Evolutionary conservation across 2,888 invertebrate genomes (phyloP).

Genomic region (Acrobasis suavella): DNA sequence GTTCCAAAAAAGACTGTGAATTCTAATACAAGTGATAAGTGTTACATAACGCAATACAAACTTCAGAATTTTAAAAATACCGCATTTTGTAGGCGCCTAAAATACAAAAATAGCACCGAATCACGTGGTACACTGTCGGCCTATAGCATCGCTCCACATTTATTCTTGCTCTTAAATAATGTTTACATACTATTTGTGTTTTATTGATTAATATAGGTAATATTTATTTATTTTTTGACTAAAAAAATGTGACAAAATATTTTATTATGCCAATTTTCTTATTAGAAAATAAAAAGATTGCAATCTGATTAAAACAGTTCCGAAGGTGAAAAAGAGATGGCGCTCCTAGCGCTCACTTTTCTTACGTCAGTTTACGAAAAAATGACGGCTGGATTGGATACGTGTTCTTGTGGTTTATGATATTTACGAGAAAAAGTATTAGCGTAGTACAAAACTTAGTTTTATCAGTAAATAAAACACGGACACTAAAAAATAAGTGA

Average conservation of each 20-base stretch:
- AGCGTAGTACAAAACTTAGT: conserved; percentile 63
- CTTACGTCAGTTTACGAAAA: conserved; percentile 78
- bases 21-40: conserved; percentile 66
- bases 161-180: conserved; percentile 55
- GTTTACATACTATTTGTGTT: conserved; percentile 21
- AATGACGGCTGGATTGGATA: conserved; percentile 81
- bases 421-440: conserved; percentile 81
- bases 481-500: conserved; percentile 62
- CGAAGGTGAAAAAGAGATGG: conserved; percentile 55
- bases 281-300: conserved; percentile 33
- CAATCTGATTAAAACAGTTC: conserved; percentile 49
- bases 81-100: conserved; percentile 80
- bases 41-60: conserved; percentile 75
- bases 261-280: conserved; percentile 16
- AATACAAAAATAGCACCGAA: conserved; percentile 73
- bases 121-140: conserved; percentile 78
- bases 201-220: not conserved
- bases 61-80: conserved; percentile 80
- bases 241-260: conserved; percentile 27
- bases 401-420: conserved; percentile 81
- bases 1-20: conserved; percentile 58
- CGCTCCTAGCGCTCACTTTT: conserved; percentile 54
- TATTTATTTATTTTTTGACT: conserved; percentile 27
- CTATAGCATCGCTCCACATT: conserved; percentile 81
- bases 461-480: conserved; percentile 49